A percentile compares a stretch with the other conserved stretches of the same genome.
These are phyloP conservation scores for Urocynchramus pylzowi DNA, from an alignment of 2,113 vertebrate species.

Conservation along the genomic window DNA sequence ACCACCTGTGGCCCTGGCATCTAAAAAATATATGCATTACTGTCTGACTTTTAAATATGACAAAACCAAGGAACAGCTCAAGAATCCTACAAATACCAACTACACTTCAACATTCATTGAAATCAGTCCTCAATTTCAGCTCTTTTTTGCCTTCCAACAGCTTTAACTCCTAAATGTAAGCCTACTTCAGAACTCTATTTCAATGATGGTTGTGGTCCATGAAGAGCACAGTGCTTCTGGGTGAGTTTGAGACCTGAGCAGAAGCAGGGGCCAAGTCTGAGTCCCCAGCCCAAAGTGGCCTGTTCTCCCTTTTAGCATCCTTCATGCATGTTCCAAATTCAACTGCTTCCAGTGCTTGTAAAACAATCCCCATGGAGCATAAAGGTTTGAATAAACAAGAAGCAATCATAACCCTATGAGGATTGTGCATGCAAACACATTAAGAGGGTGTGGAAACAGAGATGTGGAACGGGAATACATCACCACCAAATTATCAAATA, in stretches of 20 bases:
- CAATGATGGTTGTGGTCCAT: background rate
- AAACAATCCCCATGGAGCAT: background rate
- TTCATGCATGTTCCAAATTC: background rate
- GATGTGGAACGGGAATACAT: background rate
- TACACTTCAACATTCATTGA: background rate
- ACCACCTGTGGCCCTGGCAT: background rate
- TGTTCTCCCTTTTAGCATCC: background rate
- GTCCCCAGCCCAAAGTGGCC: background rate
- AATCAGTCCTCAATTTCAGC: background rate
- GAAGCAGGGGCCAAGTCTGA: background rate
- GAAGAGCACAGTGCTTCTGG: background rate
- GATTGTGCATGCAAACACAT: background rate
- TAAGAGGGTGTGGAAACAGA: background rate
- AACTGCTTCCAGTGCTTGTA: background rate
- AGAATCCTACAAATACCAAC: background rate
- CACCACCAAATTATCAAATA: background rate
- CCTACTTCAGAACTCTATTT: background rate
- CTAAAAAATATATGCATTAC: rapidly evolving
- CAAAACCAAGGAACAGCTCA: background rate
- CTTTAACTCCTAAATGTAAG: background rate
- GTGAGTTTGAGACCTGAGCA: background rate
- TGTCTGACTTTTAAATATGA: background rate
- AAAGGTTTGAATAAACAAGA: background rate
- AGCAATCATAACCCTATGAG: background rate
- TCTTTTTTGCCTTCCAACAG: background rate